Evolutionary conservation across 2,113 vertebrate species (phyloP), one percentile per base, ranked within the genome.

Genomic region (Myiopsitta monachus): DNA sequence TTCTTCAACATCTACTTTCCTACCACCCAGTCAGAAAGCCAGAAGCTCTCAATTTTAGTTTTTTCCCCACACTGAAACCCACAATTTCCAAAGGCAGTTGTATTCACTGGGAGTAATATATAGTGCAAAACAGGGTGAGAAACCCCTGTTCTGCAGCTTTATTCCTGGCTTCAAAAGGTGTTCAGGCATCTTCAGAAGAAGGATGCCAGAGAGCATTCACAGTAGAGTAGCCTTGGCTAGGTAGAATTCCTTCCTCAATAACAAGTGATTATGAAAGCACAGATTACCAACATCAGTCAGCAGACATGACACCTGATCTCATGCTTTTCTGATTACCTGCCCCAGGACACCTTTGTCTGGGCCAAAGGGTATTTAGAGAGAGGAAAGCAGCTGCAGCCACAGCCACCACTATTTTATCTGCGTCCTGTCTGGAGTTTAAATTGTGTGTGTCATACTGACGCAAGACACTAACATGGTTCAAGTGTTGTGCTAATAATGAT

Each of bases 271-370:
- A 95, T 85, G 95, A 92, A 96, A 94, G 80, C 62, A 91, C 24
- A 87, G 77, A 82, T 95, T 96, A 96, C 84, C 91, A 97, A 89
- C 83, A 96, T 95, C 93, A 95, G 69, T 89, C 91, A 95, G 73
- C 87, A 97, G 80, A 89, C 92, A 64, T 27, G 91, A 94, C 67
- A 97, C 77, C 63, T 94, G 93, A 96, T 95, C 95, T 92, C 94
- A 89, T 79, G 33, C 91, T 94, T 87, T 95, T 82, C 66, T 94
- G 87, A 95, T 89, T 95, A 97, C 96, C 95, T 96, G 96, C 96
- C 95, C 91, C 95, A 95, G 96, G 91, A 96, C 87, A 97, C 93
- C 96, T 95, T 75, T 84, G 92, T 97, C 95, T 97, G 91, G 95
- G 93, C 96, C 66, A 96, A 96, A 95, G 93, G 93, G 87, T 96